A percentile compares a stretch with the other conserved stretches of the same genome.
phyloP scores from a whole-genome alignment of 2,888 invertebrate genomes.

The Hydriomena furcata region DNA sequence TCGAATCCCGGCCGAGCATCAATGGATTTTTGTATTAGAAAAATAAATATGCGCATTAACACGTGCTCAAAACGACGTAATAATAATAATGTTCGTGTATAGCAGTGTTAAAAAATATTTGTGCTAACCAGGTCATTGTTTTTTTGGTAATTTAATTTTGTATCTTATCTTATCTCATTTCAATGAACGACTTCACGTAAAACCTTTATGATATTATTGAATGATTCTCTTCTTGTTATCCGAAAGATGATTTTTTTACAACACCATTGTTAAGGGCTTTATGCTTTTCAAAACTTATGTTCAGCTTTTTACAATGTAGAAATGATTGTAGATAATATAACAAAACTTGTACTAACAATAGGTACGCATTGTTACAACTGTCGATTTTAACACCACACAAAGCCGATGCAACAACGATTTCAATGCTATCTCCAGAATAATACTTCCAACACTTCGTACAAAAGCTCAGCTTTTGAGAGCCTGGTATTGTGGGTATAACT shows the following conservation, averaged over 20 bases:
- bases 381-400: constrained; percentile 21
- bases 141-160: too few relatives aligned
- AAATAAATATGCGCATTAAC: too few relatives aligned
- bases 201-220: not conserved
- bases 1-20: too few relatives aligned
- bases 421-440: constrained; percentile 46
- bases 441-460: constrained; percentile 60
- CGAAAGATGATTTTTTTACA: not conserved
- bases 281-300: constrained; percentile 1
- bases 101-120: too few relatives aligned
- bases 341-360: not conserved
- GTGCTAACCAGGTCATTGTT: too few relatives aligned
- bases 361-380: constrained; percentile 14
- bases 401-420: constrained; percentile 15
- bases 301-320: constrained; percentile 8
- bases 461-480: constrained; percentile 40
- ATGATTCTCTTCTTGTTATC: constrained; percentile 3
- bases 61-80: too few relatives aligned
- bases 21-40: too few relatives aligned
- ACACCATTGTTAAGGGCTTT: constrained; percentile 15
- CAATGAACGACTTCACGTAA: not conserved
- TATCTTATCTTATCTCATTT: too few relatives aligned
- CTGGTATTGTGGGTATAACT: constrained; percentile 50
- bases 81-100: too few relatives aligned
- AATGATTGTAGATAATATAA: not conserved